A percentile compares a stretch with the other conserved stretches of the same genome.
Evolutionary conservation across 64 coral and sea anemone species (phyloP).

Genomic region (Trachythela sp.): DNA sequence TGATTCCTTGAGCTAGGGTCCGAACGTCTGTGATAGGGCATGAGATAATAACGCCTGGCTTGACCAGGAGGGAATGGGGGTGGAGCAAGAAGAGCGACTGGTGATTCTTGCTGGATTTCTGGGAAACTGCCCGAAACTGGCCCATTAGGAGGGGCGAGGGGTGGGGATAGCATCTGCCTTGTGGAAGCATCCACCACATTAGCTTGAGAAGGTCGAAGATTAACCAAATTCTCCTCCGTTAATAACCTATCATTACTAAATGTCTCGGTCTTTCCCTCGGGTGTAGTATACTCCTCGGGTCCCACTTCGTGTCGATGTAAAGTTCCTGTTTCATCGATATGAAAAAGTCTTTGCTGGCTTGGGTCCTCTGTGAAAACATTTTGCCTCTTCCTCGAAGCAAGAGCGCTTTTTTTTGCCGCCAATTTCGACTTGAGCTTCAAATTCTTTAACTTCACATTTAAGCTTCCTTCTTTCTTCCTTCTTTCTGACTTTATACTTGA

Average conservation of each 20-base stretch:
- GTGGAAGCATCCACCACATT: not conserved
- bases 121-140: not conserved
- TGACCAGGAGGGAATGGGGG: not conserved
- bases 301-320: constrained; percentile 19
- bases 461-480: not conserved
- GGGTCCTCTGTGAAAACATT: not conserved
- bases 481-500: too few species aligned
- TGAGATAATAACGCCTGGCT: not conserved
- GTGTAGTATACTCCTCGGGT: not conserved
- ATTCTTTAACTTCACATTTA: too few species aligned
- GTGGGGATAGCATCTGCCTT: not conserved
- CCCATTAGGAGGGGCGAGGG: not conserved
- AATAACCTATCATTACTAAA: not conserved
- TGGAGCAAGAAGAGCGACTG: not conserved
- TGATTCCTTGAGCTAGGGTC: not conserved
- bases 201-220: not conserved
- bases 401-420: not conserved
- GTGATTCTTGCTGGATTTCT: not conserved
- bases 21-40: not conserved
- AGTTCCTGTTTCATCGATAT: not conserved
- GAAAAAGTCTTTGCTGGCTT: not conserved
- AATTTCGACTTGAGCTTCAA: not conserved
- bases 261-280: not conserved
- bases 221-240: not conserved
- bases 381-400: not conserved